These are phyloP conservation scores for Drosophila fulvimacula DNA, from an alignment of 2,888 invertebrate species.

Conservation along the genomic window DNA sequence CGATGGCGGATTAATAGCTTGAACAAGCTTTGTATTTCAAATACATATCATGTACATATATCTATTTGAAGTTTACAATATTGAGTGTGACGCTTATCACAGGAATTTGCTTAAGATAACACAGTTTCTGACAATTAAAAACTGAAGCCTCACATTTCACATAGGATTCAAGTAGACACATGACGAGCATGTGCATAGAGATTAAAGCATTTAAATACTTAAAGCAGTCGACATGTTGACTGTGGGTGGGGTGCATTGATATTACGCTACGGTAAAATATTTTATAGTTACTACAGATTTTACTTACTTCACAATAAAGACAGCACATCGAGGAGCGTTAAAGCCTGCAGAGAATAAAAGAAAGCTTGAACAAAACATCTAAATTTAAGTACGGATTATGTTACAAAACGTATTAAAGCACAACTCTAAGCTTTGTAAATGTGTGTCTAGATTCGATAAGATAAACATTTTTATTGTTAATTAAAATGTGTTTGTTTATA, in stretches of 20 bases:
- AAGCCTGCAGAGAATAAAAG: background rate
- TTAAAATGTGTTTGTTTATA: no score
- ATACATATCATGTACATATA: slow-evolving; percentile 2
- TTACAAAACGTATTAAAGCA: background rate
- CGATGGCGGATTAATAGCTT: slow-evolving; percentile 60
- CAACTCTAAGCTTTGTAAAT: background rate
- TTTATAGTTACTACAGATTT: background rate
- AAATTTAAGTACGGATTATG: background rate
- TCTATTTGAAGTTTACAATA: slow-evolving; percentile 1
- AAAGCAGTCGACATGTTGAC: slow-evolving; percentile 2
- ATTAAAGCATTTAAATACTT: slow-evolving; percentile 10
- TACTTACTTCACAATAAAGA: background rate
- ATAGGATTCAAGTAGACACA: background rate
- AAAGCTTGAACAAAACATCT: background rate
- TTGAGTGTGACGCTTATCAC: slow-evolving; percentile 6
- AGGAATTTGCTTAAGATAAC: slow-evolving; percentile 8
- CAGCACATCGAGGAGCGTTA: background rate
- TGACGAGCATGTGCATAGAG: background rate
- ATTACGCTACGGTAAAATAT: background rate
- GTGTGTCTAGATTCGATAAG: background rate
- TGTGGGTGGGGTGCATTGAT: background rate
- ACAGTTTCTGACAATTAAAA: slow-evolving; percentile 6
- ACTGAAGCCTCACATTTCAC: slow-evolving; percentile 3
- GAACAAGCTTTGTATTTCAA: slow-evolving; percentile 25
- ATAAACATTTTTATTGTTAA: background rate